Evolutionary conservation across 2,113 vertebrate species (phyloP), one percentile per base, ranked within the genome.

Genomic region (Dolichallabes microphthalmus): DNA sequence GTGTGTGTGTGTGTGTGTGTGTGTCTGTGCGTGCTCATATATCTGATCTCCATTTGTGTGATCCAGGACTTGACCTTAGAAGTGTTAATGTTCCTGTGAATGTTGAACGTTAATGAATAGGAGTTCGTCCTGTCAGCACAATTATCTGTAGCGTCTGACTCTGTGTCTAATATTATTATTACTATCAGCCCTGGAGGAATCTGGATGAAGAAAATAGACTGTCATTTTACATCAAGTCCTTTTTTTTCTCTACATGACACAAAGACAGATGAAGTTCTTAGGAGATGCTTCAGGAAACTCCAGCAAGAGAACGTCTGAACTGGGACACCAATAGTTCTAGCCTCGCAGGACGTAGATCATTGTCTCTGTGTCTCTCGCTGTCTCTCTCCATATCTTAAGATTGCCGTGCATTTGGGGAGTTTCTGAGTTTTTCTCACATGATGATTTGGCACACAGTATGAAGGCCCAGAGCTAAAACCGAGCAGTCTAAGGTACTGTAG

Each of bases 121-220:
- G 76, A 22, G 76, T 14, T 35, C 39, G 57, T 68, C 39, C 87
- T 90, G 89, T 87, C 89, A 88, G 57, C 77, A 57, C 27, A 66
- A 74, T 85, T 88, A 84, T 82, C 86, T 84, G 71, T 3, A 83
- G 50, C 53, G 68, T 69, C 25, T 88, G 84, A 87, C 84, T 79
- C 20, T 35, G 81, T 87, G 73, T 77, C 39, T 77, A 83, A 87
- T 88, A 61, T 85, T 32, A 73, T 86, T 87, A 81, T 61, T 32
- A 71, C 84, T 87, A 81, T 61, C 63, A 68, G 86, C 73, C 32
- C 77, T 53, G 57, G 76, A 80, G 74, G 60, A 57, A 85, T 55
- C 61, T 80, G 35, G 66, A 63, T 52, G 77, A 63, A 3, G 45
- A 87, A 84, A 50, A 22, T 55, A 82, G 55, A 55, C 82, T 89